Evolutionary conservation across 2,888 invertebrate species (phyloP).

Genomic region (Cybosia mesomella): DNA sequence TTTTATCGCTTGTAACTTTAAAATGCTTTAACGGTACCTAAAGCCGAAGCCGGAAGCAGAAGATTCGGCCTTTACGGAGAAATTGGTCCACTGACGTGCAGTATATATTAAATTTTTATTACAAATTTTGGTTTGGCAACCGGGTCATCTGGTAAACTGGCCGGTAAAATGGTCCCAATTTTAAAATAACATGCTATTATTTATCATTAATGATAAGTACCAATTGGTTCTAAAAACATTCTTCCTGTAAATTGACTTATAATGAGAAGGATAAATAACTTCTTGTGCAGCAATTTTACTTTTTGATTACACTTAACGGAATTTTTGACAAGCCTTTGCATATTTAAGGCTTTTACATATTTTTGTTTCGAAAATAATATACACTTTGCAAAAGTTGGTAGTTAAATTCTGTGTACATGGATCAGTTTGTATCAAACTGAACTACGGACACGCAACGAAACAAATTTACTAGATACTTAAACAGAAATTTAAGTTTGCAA

Average conservation of each 20-base stretch:
- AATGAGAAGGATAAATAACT: constrained; percentile 12
- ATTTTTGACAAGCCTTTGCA: constrained; percentile 3
- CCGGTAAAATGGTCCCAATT: constrained; percentile 8
- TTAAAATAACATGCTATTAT: constrained; percentile 13
- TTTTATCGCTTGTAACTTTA: constrained; percentile 43
- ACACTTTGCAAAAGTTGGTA: neutral
- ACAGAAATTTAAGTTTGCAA: no score
- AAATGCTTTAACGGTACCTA: constrained; percentile 31
- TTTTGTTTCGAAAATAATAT: constrained; percentile 1
- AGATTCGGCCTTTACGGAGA: constrained; percentile 19
- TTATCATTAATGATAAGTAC: constrained; percentile 7
- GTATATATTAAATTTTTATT: constrained; percentile 16
- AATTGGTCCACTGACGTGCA: constrained; percentile 20
- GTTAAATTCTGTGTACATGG: no score
- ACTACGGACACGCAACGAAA: no score
- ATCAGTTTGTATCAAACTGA: no score
- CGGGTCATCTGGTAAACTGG: neutral
- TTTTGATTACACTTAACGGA: constrained; percentile 3
- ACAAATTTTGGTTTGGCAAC: constrained; percentile 12
- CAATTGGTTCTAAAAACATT: constrained; percentile 2
- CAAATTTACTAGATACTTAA: no score
- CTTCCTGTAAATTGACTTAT: constrained; percentile 9
- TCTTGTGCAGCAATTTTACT: neutral
- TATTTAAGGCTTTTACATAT: neutral
- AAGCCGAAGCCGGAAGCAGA: constrained; percentile 45